Evolutionary conservation across 2,888 invertebrate species (phyloP), one percentile per base, ranked within the genome.

Genomic region (Steinernema carpocapsae): DNA sequence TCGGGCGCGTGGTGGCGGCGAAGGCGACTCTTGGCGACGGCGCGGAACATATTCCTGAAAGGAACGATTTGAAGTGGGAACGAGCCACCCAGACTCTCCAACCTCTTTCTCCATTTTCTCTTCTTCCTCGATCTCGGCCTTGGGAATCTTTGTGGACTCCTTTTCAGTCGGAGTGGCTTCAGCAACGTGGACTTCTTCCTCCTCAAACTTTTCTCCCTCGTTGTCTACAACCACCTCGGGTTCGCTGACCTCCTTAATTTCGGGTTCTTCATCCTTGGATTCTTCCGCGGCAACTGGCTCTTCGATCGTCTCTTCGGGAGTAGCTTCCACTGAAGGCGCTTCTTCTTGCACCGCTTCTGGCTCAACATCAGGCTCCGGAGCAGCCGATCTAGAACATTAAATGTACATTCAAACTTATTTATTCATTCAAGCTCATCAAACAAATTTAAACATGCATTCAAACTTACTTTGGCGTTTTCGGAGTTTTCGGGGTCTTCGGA

Each of bases 401-500:
- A 14, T 14, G 37, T 7, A 14, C 48, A 14, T 79, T 72, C 79
- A 80, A 82, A 80, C 76, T 82, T 83, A 4, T 48, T 77, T 79
- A n/a, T n/a, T n/a, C n/a, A n/a, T n/a, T n/a, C n/a, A n/a, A n/a
- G n/a, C n/a, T n/a, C n/a, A n/a, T n/a, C n/a, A n/a, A n/a, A n/a
- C n/a, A n/a, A n/a, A n/a, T 48, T 4, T 19, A 17, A 14, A 14
- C 48, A 10, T 7, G 48, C 48, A 14, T 79, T 72, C 79, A 80
- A 82, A 80, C 76, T 82, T 83, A 4, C 52, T 77, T 79, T 48
- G 84, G 84, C 46, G 84, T 82, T 45, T 78, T 77, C 48, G 84
- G 84, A 7, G 84, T 83, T 37, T 78, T 79, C 37, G 85, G 85
- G 17, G 83, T 84, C 76, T 78, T 82, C 10, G 84, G 81, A n/a